Conservation (phyloP, 2,888 invertebrate species). For the Lepidochrysops patricia region DNA sequence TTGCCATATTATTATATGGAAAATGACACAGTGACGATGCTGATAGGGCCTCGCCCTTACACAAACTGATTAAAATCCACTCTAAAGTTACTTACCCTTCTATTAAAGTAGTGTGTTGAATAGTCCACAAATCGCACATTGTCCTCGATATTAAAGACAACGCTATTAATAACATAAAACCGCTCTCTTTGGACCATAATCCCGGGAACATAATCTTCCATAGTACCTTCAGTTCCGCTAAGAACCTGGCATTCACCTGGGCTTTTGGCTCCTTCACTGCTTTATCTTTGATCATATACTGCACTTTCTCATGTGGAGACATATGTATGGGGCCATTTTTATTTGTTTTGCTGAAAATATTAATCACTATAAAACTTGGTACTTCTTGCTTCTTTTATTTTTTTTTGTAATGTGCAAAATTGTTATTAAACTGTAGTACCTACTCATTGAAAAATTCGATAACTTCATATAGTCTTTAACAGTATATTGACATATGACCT, state of each 20-base stretch:
- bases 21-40: too few species aligned
- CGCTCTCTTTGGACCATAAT: slow-evolving; percentile 83
- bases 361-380: neutral
- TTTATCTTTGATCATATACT: slow-evolving; percentile 85
- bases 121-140: slow-evolving; percentile 97
- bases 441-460: too few species aligned
- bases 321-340: slow-evolving; percentile 34
- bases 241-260: slow-evolving; percentile 83
- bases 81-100: slow-evolving; percentile 84
- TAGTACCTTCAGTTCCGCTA: slow-evolving; percentile 79
- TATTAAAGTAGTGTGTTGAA: slow-evolving; percentile 93
- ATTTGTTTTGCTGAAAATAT: slow-evolving; percentile 30
- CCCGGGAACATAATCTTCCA: slow-evolving; percentile 88
- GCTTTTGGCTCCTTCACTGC: slow-evolving; percentile 77
- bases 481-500: too few species aligned
- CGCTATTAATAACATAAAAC: slow-evolving; percentile 83
- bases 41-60: too few species aligned
- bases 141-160: slow-evolving; percentile 89
- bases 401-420: too few species aligned
- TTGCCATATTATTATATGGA: too few species aligned
- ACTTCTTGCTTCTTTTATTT: too few species aligned
- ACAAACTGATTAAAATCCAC: too few species aligned
- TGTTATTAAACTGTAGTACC: too few species aligned
- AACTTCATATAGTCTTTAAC: too few species aligned
- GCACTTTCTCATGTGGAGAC: slow-evolving; percentile 80